Percentiles rank a stretch among this genome's conserved stretches.
Evolutionary conservation across 2,113 vertebrate genomes (phyloP).

Genomic region (Callipepla squamata): DNA sequence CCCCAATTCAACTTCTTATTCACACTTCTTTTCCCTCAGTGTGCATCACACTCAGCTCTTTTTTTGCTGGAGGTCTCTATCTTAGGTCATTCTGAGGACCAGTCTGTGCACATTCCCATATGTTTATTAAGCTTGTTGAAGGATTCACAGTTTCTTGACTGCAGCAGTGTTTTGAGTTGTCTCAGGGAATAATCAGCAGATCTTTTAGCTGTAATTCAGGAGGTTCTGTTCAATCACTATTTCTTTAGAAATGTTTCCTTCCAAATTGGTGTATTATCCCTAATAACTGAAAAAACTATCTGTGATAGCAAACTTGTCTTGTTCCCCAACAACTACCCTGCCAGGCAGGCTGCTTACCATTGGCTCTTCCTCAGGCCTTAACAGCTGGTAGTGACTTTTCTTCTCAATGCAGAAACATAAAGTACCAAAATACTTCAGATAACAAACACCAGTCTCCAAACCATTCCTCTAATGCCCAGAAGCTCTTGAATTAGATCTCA

Average conservation of each 20-base stretch:
- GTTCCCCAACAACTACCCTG: neutral
- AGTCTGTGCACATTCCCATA: neutral
- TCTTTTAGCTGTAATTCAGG: neutral
- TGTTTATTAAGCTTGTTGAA: neutral
- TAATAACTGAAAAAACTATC: neutral
- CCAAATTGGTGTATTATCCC: neutral
- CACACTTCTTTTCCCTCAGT: neutral
- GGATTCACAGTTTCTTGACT: neutral
- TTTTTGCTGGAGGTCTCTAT: neutral
- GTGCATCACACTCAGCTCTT: neutral
- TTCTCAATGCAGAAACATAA: conserved; percentile 5
- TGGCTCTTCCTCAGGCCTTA: neutral
- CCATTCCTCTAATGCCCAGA: conserved; percentile 19
- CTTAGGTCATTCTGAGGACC: neutral
- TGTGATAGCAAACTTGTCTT: neutral
- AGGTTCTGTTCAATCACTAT: neutral
- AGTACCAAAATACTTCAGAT: conserved; percentile 24
- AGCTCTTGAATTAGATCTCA: conserved; percentile 46
- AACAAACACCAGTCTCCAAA: conserved; percentile 4
- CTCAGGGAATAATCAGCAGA: neutral
- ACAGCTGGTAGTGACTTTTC: neutral
- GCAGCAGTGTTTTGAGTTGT: neutral
- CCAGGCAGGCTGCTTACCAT: neutral
- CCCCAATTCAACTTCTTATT: neutral
- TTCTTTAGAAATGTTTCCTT: neutral